Evolutionary conservation across 2,113 vertebrate species (phyloP).

Genomic region (Opisthocomus hoazin): DNA sequence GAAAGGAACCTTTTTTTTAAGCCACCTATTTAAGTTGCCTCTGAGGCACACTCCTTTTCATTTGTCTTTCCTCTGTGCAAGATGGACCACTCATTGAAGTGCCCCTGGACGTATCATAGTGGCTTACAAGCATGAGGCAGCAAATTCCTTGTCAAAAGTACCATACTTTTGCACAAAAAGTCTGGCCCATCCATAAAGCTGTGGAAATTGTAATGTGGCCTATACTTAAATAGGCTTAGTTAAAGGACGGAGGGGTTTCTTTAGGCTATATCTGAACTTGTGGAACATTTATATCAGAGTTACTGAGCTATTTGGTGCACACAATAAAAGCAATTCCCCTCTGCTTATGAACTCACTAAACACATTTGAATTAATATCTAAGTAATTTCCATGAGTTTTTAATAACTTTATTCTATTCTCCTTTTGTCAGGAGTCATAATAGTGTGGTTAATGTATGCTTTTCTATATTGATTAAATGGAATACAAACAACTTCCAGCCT

Average conservation of each 20-base stretch:
- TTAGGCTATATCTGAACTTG: background rate
- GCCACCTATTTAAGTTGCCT: background rate
- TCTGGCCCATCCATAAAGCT: background rate
- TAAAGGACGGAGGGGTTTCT: background rate
- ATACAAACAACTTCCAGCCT: background rate
- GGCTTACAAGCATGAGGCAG: background rate
- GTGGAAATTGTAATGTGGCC: background rate
- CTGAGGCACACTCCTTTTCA: background rate
- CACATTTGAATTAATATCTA: background rate
- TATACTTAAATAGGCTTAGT: background rate
- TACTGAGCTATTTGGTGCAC: background rate
- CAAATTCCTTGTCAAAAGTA: background rate
- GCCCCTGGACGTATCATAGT: fast-evolving
- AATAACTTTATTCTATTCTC: background rate
- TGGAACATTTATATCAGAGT: background rate
- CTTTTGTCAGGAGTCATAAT: background rate
- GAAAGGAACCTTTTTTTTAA: background rate
- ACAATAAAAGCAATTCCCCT: background rate
- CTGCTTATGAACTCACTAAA: background rate
- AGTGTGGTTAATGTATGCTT: background rate
- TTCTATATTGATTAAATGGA: background rate
- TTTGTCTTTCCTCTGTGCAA: background rate
- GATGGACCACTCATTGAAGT: background rate
- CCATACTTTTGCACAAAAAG: background rate
- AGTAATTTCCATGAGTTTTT: background rate